Evolutionary conservation across 2,797 vertebrate genomes (phyloP).

Genomic region (Epinephelus coioides): DNA sequence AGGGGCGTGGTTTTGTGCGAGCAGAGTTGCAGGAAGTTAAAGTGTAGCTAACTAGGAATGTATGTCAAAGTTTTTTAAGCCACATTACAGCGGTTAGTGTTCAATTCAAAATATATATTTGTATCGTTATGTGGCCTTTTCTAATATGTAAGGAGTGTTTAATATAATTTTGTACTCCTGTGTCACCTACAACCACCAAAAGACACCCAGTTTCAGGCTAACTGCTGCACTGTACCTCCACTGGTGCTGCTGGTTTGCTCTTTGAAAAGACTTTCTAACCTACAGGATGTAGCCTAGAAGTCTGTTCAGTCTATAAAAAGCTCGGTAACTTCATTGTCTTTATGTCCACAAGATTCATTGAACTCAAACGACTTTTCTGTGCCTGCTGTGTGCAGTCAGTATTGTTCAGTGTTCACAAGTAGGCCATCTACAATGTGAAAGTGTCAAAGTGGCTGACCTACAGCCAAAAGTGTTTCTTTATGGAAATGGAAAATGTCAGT

Average conservation of each 20-base stretch:
- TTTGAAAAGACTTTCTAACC: background rate
- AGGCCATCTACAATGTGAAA: background rate
- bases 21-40: slow-evolving; percentile 74
- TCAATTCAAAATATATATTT: background rate
- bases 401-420: background rate
- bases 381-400: background rate
- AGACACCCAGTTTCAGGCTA: background rate
- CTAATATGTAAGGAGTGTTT: background rate
- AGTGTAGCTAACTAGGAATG: slow-evolving; percentile 48
- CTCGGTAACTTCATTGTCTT: slow-evolving; percentile 3
- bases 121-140: background rate
- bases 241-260: background rate
- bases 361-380: background rate
- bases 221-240: background rate
- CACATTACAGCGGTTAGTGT: background rate
- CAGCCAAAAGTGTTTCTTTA: background rate
- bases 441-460: background rate
- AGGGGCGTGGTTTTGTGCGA: slow-evolving; percentile 20
- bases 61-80: slow-evolving; percentile 43
- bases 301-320: background rate
- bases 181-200: background rate
- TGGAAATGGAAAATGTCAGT: background rate
- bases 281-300: slow-evolving; percentile 14
- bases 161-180: background rate
- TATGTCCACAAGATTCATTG: background rate